A percentile compares a stretch with the other conserved stretches of the same genome.
Evolutionary conservation across 2,113 vertebrate genomes (phyloP).

Genomic region (Sorex fumeus): DNA sequence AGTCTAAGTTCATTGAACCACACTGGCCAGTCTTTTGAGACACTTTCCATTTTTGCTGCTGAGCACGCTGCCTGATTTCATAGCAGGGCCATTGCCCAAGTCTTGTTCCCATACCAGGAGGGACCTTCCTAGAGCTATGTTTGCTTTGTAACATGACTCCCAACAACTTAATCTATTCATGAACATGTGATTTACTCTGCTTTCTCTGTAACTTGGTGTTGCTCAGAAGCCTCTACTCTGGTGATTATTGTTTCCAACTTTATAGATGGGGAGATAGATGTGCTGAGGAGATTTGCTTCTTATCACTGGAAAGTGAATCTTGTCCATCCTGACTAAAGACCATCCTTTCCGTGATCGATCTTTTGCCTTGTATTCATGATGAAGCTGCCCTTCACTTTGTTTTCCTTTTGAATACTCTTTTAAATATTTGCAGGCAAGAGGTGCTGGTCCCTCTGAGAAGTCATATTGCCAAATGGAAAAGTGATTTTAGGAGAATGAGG

Average conservation of each 20-base stretch:
- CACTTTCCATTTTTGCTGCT: fast-evolving
- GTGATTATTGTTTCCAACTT: neutral
- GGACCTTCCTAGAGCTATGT: neutral
- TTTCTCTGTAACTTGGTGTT: neutral
- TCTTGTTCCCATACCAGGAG: neutral
- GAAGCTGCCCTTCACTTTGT: neutral
- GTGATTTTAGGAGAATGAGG: neutral
- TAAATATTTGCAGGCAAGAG: neutral
- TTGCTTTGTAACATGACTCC: neutral
- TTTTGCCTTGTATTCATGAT: neutral
- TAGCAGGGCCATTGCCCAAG: fast-evolving
- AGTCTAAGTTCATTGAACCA: too few species aligned
- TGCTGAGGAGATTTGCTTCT: neutral
- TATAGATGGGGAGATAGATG: neutral
- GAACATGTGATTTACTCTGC: neutral
- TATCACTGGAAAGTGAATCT: neutral
- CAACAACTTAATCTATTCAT: neutral
- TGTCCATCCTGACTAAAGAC: neutral
- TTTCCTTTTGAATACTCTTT: neutral
- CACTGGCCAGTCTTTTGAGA: fast-evolving
- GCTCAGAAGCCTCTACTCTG: neutral
- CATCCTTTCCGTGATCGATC: too few species aligned
- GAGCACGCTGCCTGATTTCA: fast-evolving
- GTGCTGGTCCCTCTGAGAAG: neutral
- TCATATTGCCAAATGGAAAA: neutral